phyloP scores from a whole-genome alignment of 2,888 invertebrate genomes.

The Coelopa pilipes region DNA sequence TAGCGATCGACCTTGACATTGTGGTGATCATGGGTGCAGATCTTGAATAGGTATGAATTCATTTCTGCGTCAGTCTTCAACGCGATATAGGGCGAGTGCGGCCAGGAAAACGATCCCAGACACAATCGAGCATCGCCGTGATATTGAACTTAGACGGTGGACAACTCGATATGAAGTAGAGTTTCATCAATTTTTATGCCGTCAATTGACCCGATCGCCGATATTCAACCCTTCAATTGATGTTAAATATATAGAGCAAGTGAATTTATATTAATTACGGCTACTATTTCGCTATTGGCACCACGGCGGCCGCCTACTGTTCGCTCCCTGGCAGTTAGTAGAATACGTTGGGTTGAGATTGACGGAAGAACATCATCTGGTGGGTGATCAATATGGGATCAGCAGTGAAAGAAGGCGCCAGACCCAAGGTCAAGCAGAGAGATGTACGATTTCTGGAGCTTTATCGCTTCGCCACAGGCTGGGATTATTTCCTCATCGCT shows the following conservation, averaged over 20 bases:
- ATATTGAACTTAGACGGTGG: not conserved
- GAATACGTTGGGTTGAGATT: not conserved
- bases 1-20: too few species aligned
- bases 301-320: too few species aligned
- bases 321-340: too few species aligned
- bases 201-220: constrained; percentile 27
- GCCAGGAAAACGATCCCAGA: not conserved
- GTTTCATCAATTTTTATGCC: not conserved
- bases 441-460: constrained; percentile 54
- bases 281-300: not conserved
- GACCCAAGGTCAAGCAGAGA: constrained; percentile 39
- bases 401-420: constrained; percentile 7
- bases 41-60: too few species aligned
- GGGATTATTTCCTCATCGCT: constrained; percentile 69
- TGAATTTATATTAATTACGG: constrained; percentile 12
- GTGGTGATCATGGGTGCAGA: too few species aligned
- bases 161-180: too few species aligned
- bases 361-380: not conserved
- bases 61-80: too few species aligned
- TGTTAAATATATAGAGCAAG: not conserved
- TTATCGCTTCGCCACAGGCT: constrained; percentile 72
- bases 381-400: not conserved
- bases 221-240: constrained; percentile 18
- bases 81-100: too few species aligned
- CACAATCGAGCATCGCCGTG: not conserved